Conservation (phyloP, 2,888 invertebrate species). For the Torymus auratus region DNA sequence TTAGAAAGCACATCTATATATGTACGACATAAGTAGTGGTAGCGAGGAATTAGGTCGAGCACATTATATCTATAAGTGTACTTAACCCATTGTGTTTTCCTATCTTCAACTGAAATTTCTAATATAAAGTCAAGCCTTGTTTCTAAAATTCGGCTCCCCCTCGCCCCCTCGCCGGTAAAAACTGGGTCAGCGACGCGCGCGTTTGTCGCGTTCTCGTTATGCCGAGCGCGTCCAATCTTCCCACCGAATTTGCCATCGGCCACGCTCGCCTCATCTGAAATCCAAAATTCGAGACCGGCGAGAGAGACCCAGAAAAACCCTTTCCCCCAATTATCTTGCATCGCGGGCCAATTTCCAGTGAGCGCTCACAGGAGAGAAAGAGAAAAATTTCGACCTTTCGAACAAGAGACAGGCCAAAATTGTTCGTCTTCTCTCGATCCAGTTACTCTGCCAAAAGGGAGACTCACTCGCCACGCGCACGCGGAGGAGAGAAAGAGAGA, state of each 20-base stretch:
- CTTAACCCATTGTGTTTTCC: background rate
- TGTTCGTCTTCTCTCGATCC: conserved; percentile 8
- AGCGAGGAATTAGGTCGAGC: conserved; percentile 24
- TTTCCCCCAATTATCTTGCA: too few relatives aligned
- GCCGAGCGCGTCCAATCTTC: too few relatives aligned
- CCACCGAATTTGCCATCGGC: too few relatives aligned
- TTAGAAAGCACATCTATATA: background rate
- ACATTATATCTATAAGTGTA: conserved; percentile 8
- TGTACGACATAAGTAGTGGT: background rate
- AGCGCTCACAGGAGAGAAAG: background rate
- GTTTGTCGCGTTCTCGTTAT: too few relatives aligned
- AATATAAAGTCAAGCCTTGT: background rate
- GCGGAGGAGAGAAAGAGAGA: background rate
- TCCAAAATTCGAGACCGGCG: too few relatives aligned
- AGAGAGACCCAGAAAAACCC: too few relatives aligned
- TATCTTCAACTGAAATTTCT: background rate
- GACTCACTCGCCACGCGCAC: background rate
- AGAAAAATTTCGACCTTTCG: background rate
- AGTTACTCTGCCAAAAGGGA: background rate
- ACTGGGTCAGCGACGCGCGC: too few relatives aligned
- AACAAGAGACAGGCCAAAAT: background rate
- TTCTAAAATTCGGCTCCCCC: background rate
- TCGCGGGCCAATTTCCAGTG: background rate
- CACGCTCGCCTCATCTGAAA: too few relatives aligned
- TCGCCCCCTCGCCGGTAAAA: background rate